Conservation (phyloP, 2,888 invertebrate species). For the Xiphydria camelus region DNA sequence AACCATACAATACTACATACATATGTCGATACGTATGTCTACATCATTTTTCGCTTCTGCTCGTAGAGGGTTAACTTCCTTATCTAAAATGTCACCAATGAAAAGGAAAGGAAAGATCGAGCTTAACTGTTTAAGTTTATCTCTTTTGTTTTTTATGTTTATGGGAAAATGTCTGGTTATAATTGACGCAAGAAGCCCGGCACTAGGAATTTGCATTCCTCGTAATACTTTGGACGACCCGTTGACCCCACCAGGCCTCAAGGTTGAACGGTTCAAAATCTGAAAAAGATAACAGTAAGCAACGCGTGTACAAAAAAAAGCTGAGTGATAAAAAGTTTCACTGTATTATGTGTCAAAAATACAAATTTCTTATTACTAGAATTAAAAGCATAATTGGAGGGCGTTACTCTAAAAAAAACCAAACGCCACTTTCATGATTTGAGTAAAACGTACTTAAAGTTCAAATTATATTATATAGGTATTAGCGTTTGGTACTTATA, state of each 20-base stretch:
- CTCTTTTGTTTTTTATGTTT: slow-evolving; percentile 52
- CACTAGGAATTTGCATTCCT: slow-evolving; percentile 55
- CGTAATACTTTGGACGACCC: slow-evolving; percentile 69
- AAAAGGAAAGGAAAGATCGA: background rate
- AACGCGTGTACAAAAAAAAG: too few species aligned
- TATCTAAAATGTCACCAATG: too few species aligned
- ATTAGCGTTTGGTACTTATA: too few species aligned
- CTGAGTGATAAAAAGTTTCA: too few species aligned
- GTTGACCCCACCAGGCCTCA: slow-evolving; percentile 76
- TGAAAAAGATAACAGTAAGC: slow-evolving; percentile 37
- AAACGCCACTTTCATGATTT: too few species aligned
- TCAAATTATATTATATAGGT: too few species aligned
- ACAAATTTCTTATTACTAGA: too few species aligned
- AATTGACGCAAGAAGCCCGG: slow-evolving; percentile 45
- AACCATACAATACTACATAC: background rate
- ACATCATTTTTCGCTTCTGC: slow-evolving; percentile 15
- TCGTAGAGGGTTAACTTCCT: too few species aligned
- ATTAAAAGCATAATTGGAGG: too few species aligned
- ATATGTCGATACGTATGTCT: slow-evolving; percentile 17
- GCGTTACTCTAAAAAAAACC: too few species aligned
- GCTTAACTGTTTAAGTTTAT: slow-evolving; percentile 32
- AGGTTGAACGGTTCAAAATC: slow-evolving; percentile 80
- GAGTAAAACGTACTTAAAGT: too few species aligned
- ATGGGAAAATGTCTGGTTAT: slow-evolving; percentile 50
- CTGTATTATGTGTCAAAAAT: too few species aligned